Evolutionary conservation across 1,140 invertebrate genomes (phyloP).

Genomic region (Rhizoglyphus robini): DNA sequence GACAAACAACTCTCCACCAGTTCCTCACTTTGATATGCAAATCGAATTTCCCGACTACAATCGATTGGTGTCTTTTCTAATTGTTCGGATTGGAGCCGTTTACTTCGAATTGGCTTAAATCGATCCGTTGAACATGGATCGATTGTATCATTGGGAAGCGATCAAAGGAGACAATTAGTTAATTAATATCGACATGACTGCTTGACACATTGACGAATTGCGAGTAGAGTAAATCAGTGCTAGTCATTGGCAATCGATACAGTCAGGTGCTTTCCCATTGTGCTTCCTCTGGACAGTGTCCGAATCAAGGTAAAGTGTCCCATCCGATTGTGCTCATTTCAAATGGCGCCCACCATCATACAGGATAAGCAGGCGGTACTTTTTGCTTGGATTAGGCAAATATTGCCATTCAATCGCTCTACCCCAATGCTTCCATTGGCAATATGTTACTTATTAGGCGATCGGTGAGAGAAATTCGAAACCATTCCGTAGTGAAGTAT

Average conservation of each 20-base stretch:
- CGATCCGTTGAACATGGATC: neutral
- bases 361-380: neutral
- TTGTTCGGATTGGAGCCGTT: neutral
- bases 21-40: constrained; percentile 3
- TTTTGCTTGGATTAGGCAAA: neutral
- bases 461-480: too few relatives aligned
- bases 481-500: too few relatives aligned
- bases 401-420: too few relatives aligned
- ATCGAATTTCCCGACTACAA: neutral
- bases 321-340: neutral
- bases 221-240: too few relatives aligned
- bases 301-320: too few relatives aligned
- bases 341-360: neutral
- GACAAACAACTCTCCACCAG: too few relatives aligned
- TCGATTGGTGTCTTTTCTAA: neutral
- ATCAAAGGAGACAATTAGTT: neutral
- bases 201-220: too few relatives aligned
- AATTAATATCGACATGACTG: neutral
- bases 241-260: too few relatives aligned
- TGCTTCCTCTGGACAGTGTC: too few relatives aligned
- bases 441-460: too few relatives aligned
- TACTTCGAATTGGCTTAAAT: neutral
- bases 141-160: neutral
- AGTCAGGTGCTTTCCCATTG: too few relatives aligned
- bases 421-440: too few relatives aligned